These are phyloP conservation scores for Gymnocheta viridis DNA, from an alignment of 2,888 invertebrate genomes.

Conservation along the genomic window DNA sequence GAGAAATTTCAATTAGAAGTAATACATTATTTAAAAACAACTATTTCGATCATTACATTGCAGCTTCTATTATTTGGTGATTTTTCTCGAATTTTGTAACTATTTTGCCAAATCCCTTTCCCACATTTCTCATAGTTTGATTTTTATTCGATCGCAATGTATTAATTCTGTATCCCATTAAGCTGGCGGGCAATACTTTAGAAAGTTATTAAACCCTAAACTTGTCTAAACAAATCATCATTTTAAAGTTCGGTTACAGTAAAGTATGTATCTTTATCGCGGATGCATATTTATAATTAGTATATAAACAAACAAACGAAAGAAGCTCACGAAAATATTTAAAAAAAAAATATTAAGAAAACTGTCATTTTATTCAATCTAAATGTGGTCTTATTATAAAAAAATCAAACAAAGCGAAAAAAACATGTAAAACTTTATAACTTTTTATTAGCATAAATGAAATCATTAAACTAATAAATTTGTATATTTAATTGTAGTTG, in stretches of 20 bases:
- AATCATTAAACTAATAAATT: conserved; percentile 22
- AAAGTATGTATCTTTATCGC: background rate
- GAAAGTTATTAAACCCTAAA: too few relatives aligned
- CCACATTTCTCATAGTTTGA: too few relatives aligned
- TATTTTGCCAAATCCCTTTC: too few relatives aligned
- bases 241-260: background rate
- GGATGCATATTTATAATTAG: background rate
- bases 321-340: background rate
- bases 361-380: conserved; percentile 51
- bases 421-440: conserved; percentile 45
- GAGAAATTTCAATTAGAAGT: too few relatives aligned
- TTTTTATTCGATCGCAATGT: too few relatives aligned
- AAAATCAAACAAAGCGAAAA: background rate
- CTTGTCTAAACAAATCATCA: background rate
- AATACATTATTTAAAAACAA: too few relatives aligned
- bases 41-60: too few relatives aligned
- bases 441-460: conserved; percentile 34
- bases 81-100: too few relatives aligned
- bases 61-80: too few relatives aligned
- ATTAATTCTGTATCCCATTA: too few relatives aligned
- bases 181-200: too few relatives aligned
- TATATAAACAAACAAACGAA: conserved; percentile 5
- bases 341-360: conserved; percentile 24
- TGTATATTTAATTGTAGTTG: conserved; percentile 67
- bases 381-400: conserved; percentile 59